Evolutionary conservation across 2,888 invertebrate genomes (phyloP).

Genomic region (Troides oblongomaculatus): DNA sequence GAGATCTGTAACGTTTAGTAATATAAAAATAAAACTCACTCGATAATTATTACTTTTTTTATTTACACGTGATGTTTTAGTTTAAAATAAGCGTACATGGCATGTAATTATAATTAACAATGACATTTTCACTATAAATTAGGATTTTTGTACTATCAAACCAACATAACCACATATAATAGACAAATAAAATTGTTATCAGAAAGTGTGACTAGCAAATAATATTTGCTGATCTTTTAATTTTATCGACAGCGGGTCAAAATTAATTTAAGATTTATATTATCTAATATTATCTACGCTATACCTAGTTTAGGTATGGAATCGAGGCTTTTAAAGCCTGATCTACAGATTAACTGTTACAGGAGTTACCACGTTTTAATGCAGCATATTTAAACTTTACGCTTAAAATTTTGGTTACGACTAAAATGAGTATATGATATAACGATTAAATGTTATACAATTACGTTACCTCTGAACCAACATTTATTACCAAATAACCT

Average conservation of each 20-base stretch:
- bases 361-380: conserved; percentile 49
- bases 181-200: conserved; percentile 73
- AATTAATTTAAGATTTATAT: conserved; percentile 49
- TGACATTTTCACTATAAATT: conserved; percentile 77
- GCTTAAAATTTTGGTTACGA: conserved; percentile 54
- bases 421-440: conserved; percentile 67
- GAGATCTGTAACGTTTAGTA: not conserved
- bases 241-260: conserved; percentile 75
- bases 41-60: conserved; percentile 69
- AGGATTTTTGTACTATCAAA: conserved; percentile 79
- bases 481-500: conserved; percentile 52
- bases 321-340: conserved; percentile 54
- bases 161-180: conserved; percentile 59
- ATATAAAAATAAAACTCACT: conserved; percentile 46
- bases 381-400: conserved; percentile 54
- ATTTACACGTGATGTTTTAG: conserved; percentile 79
- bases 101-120: conserved; percentile 78
- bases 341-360: conserved; percentile 45
- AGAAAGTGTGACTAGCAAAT: conserved; percentile 77
- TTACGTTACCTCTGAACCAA: conserved; percentile 42
- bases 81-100: conserved; percentile 80
- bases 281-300: conserved; percentile 57
- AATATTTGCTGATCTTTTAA: conserved; percentile 70
- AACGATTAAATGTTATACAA: conserved; percentile 41
- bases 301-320: conserved; percentile 65